Percentiles rank a stretch among this genome's conserved stretches.
Evolutionary conservation across 2,888 invertebrate genomes (phyloP).

Genomic region (Pycnomerus fuliginosus): DNA sequence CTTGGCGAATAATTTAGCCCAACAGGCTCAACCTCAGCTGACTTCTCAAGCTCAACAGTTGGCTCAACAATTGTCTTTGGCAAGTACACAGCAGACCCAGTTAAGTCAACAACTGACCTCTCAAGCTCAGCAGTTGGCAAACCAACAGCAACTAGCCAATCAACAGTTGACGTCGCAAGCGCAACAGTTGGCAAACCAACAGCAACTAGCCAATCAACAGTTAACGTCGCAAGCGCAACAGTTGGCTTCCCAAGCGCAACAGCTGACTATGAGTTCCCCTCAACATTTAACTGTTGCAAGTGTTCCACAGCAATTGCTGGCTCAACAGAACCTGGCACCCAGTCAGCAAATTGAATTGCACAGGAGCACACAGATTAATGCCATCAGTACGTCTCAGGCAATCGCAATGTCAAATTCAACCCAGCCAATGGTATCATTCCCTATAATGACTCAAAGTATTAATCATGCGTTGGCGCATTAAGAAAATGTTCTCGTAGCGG

Average conservation of each 20-base stretch:
- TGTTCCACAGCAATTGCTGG: slow-evolving; percentile 39
- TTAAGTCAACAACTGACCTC: slow-evolving; percentile 40
- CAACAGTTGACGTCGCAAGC: slow-evolving; percentile 46
- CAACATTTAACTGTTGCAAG: slow-evolving; percentile 41
- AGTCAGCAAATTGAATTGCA: slow-evolving; percentile 47
- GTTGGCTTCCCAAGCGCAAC: slow-evolving; percentile 38
- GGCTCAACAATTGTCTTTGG: slow-evolving; percentile 44
- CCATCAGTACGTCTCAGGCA: slow-evolving; percentile 55
- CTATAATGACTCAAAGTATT: slow-evolving; percentile 64
- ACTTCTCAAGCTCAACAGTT: slow-evolving; percentile 47
- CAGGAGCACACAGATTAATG: slow-evolving; percentile 48
- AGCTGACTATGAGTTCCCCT: slow-evolving; percentile 35
- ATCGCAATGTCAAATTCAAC: slow-evolving; percentile 62
- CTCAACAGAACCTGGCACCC: slow-evolving; percentile 45
- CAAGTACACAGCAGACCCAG: slow-evolving; percentile 47
- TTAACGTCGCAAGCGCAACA: slow-evolving; percentile 40
- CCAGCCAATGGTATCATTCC: slow-evolving; percentile 65
- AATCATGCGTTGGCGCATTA: slow-evolving; percentile 45
- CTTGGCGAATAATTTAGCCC: slow-evolving; percentile 47
- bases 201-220: slow-evolving; percentile 43
- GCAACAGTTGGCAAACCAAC: slow-evolving; percentile 42
- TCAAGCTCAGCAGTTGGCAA: slow-evolving; percentile 42
- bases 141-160: slow-evolving; percentile 41
- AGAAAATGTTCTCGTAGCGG: slow-evolving; percentile 2
- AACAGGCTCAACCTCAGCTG: slow-evolving; percentile 39